Percentiles rank a stretch among this genome's conserved stretches.
These are phyloP conservation scores for Hypocryptadius cinnamomeus DNA, from an alignment of 2,113 vertebrate genomes.

Conservation along the genomic window DNA sequence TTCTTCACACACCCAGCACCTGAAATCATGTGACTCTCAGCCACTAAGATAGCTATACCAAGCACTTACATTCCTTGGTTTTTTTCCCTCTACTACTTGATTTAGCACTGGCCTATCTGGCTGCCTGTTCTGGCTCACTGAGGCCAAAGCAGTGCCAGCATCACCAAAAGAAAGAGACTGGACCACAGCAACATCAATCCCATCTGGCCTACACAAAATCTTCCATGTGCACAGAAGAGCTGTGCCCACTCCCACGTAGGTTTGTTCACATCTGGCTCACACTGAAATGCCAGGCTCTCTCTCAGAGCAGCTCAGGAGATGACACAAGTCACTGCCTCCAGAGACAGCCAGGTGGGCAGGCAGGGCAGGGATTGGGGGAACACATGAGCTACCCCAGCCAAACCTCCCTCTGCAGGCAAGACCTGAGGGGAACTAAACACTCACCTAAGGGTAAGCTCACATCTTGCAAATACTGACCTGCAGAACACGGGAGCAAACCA, in stretches of 20 bases:
- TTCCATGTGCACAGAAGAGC: background rate
- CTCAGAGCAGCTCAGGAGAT: background rate
- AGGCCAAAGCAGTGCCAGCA: background rate
- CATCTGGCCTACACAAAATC: background rate
- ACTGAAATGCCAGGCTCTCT: background rate
- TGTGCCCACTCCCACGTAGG: accelerated
- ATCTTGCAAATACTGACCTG: background rate
- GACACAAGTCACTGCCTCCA: background rate
- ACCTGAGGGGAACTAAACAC: background rate
- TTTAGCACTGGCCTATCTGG: background rate
- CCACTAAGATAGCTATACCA: background rate
- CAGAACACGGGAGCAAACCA: background rate
- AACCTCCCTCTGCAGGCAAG: background rate
- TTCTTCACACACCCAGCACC: background rate
- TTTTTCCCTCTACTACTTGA: background rate
- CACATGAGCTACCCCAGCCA: background rate
- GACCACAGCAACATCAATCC: background rate
- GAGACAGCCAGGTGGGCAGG: background rate
- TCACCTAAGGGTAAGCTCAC: background rate
- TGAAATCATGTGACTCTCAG: background rate
- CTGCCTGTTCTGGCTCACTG: background rate
- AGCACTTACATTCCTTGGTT: background rate
- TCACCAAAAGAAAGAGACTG: background rate
- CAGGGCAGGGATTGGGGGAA: background rate
- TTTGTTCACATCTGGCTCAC: background rate